Evolutionary conservation across 2,797 vertebrate genomes (phyloP), one percentile per base, ranked within the genome.

Genomic region (Acrossocheilus wenchowensis): DNA sequence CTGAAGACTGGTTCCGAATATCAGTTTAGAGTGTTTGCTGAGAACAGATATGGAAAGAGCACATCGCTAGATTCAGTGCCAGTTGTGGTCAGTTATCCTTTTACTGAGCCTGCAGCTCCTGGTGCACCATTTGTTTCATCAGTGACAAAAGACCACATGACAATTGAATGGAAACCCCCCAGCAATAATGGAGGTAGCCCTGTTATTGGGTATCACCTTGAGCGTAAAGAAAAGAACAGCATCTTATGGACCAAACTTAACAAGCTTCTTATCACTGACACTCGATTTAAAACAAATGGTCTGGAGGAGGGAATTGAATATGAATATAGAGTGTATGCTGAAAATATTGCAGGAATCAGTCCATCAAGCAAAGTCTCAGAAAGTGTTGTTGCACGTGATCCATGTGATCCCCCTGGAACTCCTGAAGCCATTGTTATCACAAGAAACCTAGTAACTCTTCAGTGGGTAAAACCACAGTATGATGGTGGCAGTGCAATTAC

Each of bases 231-330:
- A 90, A 99, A 97, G 90, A 99, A 98, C 91, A 99, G 98, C 87
- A 97, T 99, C 88, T 94, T 99, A 87, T 99, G 98, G 98, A 94
- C 95, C 84, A 99, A 97, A 92, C 93, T 97, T 87, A 99, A 99
- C 90, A 99, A 98, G 87, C 95, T 95, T 89, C 93, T 97, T 74
- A 97, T 99, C 92, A 93, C 96, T 90, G 98, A 99, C 50, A 94
- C 97, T 87, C 97, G 95, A 91, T 97, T 97, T 86, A 99, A 97
- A 95, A 97, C 97, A 87, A 97, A 96, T 17, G 96, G 97, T 30
- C 96, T 99, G 88, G 98, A 99, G 93, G 98, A 99, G 92, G 98
- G 97, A 86, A 97, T 99, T 90, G 97, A 99, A 91, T 99, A 99
- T 93, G 98, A 99, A 94, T 99, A 98, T 90, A 97, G 93, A 94